These are phyloP conservation scores for Forbesichthys papilliferus DNA, from an alignment of 2,113 vertebrate genomes.

Conservation along the genomic window DNA sequence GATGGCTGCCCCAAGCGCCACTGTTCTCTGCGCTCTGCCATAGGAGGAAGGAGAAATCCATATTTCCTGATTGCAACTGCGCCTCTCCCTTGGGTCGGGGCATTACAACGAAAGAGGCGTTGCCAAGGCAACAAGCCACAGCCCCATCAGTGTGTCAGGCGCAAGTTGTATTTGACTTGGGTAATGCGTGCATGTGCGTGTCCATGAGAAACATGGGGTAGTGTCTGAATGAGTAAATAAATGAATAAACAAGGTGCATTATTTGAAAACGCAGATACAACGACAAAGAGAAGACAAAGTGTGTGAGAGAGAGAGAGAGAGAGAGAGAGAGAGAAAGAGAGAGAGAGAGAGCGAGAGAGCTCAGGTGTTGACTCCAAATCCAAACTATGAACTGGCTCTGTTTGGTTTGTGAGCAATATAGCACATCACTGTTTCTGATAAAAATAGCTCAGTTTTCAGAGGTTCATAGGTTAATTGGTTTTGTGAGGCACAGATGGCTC, in stretches of 20 bases:
- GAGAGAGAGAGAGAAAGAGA: not conserved
- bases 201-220: too few species aligned
- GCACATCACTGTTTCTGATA: conserved; percentile 23
- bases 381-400: not conserved
- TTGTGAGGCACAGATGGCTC: conserved; percentile 47
- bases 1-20: conserved; percentile 71
- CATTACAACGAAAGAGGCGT: conserved; percentile 69
- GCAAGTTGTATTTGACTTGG: not conserved
- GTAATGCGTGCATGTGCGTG: not conserved
- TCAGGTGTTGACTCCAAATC: too few species aligned
- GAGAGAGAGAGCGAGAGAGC: not conserved
- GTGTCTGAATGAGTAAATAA: too few species aligned
- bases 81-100: conserved; percentile 67
- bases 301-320: conserved; percentile 1
- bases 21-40: conserved; percentile 56
- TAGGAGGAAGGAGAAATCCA: conserved; percentile 78
- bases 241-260: not conserved
- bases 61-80: conserved; percentile 81
- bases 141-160: conserved; percentile 34
- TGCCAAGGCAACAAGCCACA: conserved; percentile 60
- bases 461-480: not conserved
- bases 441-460: conserved; percentile 26
- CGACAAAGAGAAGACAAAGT: not conserved
- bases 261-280: not conserved
- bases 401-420: not conserved